Conservation (phyloP, 2,888 invertebrate genomes). For the Drosophila quinaria region DNA sequence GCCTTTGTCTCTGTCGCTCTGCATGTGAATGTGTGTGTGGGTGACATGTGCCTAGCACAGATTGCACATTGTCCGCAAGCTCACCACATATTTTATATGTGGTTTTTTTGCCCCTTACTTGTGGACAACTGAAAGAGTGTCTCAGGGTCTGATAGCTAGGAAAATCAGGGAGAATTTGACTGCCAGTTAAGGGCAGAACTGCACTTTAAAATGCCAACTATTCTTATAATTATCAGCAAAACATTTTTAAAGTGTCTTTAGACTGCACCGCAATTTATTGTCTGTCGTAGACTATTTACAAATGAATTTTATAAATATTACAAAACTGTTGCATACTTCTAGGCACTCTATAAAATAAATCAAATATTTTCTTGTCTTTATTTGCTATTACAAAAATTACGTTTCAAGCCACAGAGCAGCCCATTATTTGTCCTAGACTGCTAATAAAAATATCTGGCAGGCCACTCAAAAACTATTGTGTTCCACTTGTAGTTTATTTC, state of each 20-base stretch:
- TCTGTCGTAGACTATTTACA: neutral
- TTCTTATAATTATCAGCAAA: neutral
- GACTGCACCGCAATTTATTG: neutral
- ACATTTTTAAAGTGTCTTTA: neutral
- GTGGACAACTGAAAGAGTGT: conserved; percentile 11
- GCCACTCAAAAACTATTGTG: too few relatives aligned
- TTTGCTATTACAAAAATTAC: neutral
- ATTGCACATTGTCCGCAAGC: conserved; percentile 74
- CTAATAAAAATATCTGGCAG: too few relatives aligned
- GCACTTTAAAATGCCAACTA: neutral
- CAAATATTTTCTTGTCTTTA: neutral
- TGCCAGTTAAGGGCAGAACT: neutral
- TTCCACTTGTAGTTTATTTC: too few relatives aligned
- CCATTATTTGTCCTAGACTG: neutral
- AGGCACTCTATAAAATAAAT: neutral
- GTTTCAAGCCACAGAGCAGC: neutral
- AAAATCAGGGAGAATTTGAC: neutral
- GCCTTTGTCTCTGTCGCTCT: conserved; percentile 40
- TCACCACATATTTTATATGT: conserved; percentile 55
- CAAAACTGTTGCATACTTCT: neutral
- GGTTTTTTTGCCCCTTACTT: conserved; percentile 27
- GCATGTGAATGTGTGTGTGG: conserved; percentile 26
- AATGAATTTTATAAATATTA: neutral
- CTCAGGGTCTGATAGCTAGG: neutral
- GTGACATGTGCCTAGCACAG: conserved; percentile 77